Conservation (phyloP, 2,797 vertebrate genomes). For the Ispidina lecontei region DNA sequence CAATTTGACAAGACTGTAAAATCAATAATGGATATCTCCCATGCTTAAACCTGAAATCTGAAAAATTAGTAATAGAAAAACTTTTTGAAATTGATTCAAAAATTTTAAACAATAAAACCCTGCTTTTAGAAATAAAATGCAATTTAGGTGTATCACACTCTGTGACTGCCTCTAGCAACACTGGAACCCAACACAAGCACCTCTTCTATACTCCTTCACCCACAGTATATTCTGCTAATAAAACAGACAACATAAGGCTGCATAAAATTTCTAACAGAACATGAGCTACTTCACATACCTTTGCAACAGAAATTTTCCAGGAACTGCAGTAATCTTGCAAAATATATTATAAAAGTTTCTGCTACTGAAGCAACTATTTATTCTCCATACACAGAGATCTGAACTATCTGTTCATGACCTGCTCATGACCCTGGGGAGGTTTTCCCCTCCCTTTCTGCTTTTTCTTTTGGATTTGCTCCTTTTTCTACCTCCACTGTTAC, state of each 20-base stretch:
- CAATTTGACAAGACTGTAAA: background rate
- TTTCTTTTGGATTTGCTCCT: background rate
- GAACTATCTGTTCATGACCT: background rate
- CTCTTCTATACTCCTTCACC: background rate
- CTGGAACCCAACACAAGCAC: accelerated
- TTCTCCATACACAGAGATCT: background rate
- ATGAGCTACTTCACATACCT: accelerated
- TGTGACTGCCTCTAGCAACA: background rate
- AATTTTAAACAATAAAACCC: accelerated
- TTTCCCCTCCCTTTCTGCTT: background rate
- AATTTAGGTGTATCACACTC: background rate
- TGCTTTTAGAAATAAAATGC: background rate
- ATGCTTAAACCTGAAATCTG: background rate
- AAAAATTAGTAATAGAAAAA: background rate
- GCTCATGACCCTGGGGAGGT: background rate
- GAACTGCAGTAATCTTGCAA: background rate
- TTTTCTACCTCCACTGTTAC: background rate
- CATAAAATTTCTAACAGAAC: background rate
- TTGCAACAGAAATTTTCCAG: background rate
- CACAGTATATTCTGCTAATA: background rate
- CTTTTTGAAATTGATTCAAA: background rate
- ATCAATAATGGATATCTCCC: background rate
- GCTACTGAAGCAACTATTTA: background rate
- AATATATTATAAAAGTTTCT: background rate
- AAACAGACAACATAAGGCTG: background rate